These are phyloP conservation scores for Nymphalis urticae DNA, from an alignment of 2,888 invertebrate species.

Conservation along the genomic window DNA sequence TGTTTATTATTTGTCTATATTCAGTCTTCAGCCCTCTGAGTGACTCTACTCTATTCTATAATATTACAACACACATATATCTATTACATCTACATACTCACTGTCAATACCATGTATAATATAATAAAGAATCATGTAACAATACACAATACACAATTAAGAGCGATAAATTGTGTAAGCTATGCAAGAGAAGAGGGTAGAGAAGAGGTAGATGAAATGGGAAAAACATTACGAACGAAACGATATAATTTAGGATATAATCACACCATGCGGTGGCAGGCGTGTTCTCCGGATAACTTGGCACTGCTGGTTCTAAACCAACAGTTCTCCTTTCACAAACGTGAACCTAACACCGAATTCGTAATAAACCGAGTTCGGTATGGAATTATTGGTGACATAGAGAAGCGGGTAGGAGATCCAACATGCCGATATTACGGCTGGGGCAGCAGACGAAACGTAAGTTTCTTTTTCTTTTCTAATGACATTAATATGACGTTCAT, in stretches of 20 bases:
- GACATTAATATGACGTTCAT: background rate
- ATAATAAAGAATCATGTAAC: too few species aligned
- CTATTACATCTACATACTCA: too few species aligned
- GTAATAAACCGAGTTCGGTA: slow-evolving; percentile 64
- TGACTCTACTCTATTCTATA: too few species aligned
- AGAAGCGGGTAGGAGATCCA: slow-evolving; percentile 38
- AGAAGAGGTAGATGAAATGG: too few species aligned
- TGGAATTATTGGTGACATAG: slow-evolving; percentile 43
- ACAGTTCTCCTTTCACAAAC: slow-evolving; percentile 58
- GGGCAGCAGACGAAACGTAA: slow-evolving; percentile 72
- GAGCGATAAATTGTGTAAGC: too few species aligned
- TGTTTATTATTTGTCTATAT: too few species aligned
- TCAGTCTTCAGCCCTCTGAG: too few species aligned
- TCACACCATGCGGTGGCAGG: slow-evolving; percentile 51
- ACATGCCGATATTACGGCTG: slow-evolving; percentile 62
- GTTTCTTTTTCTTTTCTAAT: slow-evolving; percentile 34
- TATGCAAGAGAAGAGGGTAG: too few species aligned
- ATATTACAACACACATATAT: too few species aligned
- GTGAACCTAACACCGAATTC: slow-evolving; percentile 54
- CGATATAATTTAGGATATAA: slow-evolving; percentile 56
- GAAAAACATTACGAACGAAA: too few species aligned
- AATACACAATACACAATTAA: too few species aligned
- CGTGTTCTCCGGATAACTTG: slow-evolving; percentile 60
- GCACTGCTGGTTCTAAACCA: slow-evolving; percentile 59
- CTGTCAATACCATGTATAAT: too few species aligned